Percentiles rank a stretch among this genome's conserved stretches.
Evolutionary conservation across 1,140 invertebrate species (phyloP).

Genomic region (Zeugodacus cucurbitae): DNA sequence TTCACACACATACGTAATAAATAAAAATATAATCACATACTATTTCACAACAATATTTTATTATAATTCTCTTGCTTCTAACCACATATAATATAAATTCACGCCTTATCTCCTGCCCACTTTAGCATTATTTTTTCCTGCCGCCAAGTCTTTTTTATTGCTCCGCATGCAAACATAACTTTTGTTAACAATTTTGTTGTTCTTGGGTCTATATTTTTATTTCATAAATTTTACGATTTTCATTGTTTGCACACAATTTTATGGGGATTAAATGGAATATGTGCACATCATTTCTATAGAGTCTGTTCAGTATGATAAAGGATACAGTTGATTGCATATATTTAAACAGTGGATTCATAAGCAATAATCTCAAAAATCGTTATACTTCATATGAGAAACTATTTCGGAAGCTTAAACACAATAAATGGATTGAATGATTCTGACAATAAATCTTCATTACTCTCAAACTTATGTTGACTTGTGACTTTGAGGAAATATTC

Average conservation of each 20-base stretch:
- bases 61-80: neutral
- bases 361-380: too few species aligned
- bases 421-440: too few species aligned
- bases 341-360: too few species aligned
- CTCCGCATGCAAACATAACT: neutral
- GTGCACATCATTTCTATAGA: neutral
- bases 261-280: neutral
- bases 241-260: neutral
- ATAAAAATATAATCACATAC: neutral
- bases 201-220: neutral
- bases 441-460: too few species aligned
- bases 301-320: too few species aligned
- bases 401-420: too few species aligned
- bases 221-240: neutral
- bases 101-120: neutral
- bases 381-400: too few species aligned
- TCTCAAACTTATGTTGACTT: too few species aligned
- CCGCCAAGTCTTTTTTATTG: neutral
- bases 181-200: neutral
- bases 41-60: too few species aligned
- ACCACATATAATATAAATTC: neutral
- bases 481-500: too few species aligned
- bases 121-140: neutral
- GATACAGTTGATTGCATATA: too few species aligned
- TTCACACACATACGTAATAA: neutral